Conservation (phyloP, 2,113 vertebrate species). For the Corapipo altera region DNA sequence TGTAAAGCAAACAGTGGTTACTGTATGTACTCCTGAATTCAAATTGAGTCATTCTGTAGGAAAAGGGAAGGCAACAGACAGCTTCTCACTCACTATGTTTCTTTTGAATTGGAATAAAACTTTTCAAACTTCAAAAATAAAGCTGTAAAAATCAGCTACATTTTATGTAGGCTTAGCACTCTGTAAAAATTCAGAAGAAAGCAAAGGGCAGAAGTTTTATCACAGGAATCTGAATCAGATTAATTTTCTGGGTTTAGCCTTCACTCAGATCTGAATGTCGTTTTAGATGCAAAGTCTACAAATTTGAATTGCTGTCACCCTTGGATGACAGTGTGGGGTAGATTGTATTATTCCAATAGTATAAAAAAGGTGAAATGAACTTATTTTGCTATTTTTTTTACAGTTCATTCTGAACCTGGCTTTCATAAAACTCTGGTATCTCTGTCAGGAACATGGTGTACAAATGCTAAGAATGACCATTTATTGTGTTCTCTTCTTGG, state of each 20-base stretch:
- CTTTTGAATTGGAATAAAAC: not conserved
- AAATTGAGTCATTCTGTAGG: not conserved
- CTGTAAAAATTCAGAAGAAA: not conserved
- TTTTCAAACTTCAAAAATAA: not conserved
- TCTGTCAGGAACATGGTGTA: not conserved
- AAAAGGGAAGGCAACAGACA: not conserved
- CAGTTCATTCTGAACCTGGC: not conserved
- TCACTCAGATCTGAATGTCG: not conserved
- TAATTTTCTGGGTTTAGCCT: not conserved
- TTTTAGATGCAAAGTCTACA: not conserved
- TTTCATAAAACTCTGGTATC: not conserved
- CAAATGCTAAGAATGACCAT: not conserved
- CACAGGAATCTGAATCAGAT: not conserved
- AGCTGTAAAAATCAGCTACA: not conserved
- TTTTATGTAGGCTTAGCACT: not conserved
- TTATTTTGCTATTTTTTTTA: not conserved
- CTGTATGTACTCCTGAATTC: not conserved
- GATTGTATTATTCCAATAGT: not conserved
- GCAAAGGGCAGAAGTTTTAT: conserved; percentile 7
- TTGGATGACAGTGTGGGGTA: not conserved
- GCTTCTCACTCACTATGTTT: not conserved
- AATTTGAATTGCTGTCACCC: not conserved
- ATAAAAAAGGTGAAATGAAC: not conserved
- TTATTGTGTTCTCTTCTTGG: not conserved
- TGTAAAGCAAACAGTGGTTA: not conserved